phyloP scores from a whole-genome alignment of 2,888 invertebrate species.

The Dynastes tityus region DNA sequence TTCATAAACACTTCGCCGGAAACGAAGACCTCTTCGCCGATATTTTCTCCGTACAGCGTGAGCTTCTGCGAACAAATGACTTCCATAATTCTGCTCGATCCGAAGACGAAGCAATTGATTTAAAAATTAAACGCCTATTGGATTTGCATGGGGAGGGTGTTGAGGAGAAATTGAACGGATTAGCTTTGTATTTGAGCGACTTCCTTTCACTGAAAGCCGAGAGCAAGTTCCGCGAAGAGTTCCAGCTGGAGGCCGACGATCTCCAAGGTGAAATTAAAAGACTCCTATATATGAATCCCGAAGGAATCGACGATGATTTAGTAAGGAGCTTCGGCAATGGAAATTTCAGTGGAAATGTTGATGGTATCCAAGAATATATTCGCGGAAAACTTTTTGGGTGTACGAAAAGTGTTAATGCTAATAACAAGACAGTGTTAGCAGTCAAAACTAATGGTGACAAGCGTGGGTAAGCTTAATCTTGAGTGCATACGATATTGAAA shows the following conservation, averaged over 20 bases:
- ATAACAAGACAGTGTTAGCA: conserved; percentile 2
- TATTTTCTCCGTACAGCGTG: neutral
- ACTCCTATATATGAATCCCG: conserved; percentile 35
- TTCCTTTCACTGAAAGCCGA: conserved; percentile 18
- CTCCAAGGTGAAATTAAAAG: conserved; percentile 39
- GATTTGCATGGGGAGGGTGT: too few relatives aligned
- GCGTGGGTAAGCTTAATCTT: conserved; percentile 4
- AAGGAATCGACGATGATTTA: conserved; percentile 20
- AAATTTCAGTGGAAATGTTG: neutral
- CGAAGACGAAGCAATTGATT: neutral
- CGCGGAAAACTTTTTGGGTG: neutral
- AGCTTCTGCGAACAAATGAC: neutral
- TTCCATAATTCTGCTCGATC: neutral
- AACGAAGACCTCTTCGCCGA: neutral
- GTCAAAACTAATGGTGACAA: neutral
- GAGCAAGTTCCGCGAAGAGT: neutral
- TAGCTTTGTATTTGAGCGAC: conserved; percentile 43
- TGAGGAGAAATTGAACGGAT: conserved; percentile 13
- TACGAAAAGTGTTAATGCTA: neutral
- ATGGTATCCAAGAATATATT: neutral
- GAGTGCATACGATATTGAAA: neutral
- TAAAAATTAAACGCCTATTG: neutral
- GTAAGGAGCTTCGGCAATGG: too few relatives aligned
- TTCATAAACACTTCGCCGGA: neutral
- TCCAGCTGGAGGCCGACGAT: neutral